These are phyloP conservation scores for Sarcophaga rosellei DNA, from an alignment of 2,888 invertebrate genomes.

Conservation along the genomic window DNA sequence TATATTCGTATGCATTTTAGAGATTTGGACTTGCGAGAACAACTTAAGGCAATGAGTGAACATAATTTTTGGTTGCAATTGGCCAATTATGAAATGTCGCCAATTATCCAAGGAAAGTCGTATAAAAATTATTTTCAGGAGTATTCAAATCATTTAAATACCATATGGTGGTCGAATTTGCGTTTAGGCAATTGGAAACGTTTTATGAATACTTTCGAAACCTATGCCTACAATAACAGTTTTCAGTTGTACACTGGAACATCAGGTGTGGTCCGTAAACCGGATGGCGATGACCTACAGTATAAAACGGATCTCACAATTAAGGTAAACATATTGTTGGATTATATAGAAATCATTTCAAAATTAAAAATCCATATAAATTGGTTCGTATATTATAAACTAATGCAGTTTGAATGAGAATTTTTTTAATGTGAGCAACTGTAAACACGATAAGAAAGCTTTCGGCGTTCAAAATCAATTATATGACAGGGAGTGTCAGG, in stretches of 20 bases:
- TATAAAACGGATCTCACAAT: not conserved
- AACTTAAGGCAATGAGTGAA: not conserved
- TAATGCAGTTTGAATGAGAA: no score
- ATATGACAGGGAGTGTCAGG: no score
- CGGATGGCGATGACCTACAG: not conserved
- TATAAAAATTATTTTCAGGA: slow-evolving; percentile 31
- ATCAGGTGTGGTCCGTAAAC: slow-evolving; percentile 25
- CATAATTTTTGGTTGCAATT: slow-evolving; percentile 41
- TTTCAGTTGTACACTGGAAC: slow-evolving; percentile 58
- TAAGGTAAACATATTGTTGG: slow-evolving; percentile 1
- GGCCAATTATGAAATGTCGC: slow-evolving; percentile 42
- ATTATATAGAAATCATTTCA: no score
- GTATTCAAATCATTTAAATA: slow-evolving; percentile 51
- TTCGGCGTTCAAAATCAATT: no score
- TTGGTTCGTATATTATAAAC: no score
- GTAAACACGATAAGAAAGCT: no score
- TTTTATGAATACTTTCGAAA: slow-evolving; percentile 54
- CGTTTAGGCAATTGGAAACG: slow-evolving; percentile 65
- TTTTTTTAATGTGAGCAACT: no score
- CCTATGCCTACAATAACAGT: slow-evolving; percentile 44
- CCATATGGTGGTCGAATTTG: slow-evolving; percentile 65
- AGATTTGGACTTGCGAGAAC: not conserved
- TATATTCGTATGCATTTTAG: not conserved
- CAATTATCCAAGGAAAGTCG: slow-evolving; percentile 41
- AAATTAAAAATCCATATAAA: no score